Evolutionary conservation across 92 coral and sea anemone species (phyloP).

Genomic region (Phenganax marumi): DNA sequence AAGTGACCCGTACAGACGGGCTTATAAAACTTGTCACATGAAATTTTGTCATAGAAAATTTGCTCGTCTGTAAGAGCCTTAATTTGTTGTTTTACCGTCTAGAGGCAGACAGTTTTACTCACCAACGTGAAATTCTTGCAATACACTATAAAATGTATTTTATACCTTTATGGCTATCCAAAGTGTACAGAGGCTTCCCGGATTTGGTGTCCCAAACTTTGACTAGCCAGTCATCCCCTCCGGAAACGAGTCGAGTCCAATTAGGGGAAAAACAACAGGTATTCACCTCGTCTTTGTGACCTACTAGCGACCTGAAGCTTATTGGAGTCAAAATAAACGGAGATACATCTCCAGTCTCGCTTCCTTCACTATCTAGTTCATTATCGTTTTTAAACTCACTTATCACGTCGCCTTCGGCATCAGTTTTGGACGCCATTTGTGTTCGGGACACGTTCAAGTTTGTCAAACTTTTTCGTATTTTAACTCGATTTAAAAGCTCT

Average conservation of each 20-base stretch:
- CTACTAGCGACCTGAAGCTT: constrained; percentile 84
- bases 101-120: no score
- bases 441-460: not conserved
- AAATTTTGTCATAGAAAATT: no score
- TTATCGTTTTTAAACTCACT: constrained; percentile 10
- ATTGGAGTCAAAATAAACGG: constrained; percentile 76
- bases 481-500: not conserved
- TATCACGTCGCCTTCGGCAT: not conserved
- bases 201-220: constrained; percentile 87
- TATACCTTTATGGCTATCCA: constrained; percentile 67
- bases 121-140: no score
- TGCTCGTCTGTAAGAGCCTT: no score
- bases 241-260: constrained; percentile 88
- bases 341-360: constrained; percentile 58
- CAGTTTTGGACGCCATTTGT: not conserved
- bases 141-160: no score
- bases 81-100: no score
- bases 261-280: constrained; percentile 96
- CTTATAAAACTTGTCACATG: no score
- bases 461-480: not conserved
- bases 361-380: constrained; percentile 41
- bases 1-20: no score
- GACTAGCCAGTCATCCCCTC: constrained; percentile 89
- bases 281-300: constrained; percentile 96
- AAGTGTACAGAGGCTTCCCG: constrained; percentile 73